Evolutionary conservation across 2,888 invertebrate species (phyloP), one percentile per base, ranked within the genome.

Genomic region (Lithosia quadra): DNA sequence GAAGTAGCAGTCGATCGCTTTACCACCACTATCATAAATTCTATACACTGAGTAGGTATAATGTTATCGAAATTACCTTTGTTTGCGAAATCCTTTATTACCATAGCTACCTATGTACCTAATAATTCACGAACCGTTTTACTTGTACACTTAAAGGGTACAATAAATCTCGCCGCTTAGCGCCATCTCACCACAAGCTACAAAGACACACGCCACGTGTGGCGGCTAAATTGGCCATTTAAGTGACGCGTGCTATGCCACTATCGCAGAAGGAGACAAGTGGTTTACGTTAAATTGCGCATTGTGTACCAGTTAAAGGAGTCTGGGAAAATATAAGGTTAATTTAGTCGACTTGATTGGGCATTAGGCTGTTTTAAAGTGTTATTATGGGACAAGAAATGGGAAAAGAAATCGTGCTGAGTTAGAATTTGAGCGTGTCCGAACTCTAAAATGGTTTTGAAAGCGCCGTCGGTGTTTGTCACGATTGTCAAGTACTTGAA

Each of bases 211-310:
- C 56, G 67, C 73, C 75, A 75, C 75, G 71, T 82, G 83, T 81
- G 83, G 83, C 73, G 59, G 39, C 69, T 74, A 74, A 77, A 84
- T 77, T 71, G 84, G 58, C 79, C 76, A 82, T 83, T n/a, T 83
- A 82, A 61, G 69, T 65, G 76, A 71, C 64, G 58, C 18, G 63
- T 61, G 67, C 69, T 66, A 39, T 73, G 57, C 13, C 62, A 28
- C 53, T 39, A 62, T 72, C 61, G 18, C 71, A 69, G 67, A 62
- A 67, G 69, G 73, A 77, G 72, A 68, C 58, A 64, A 74, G 68
- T 69, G 61, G 74, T 69, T 49, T 65, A 62, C 56, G 39, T 62
- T 71, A 71, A 60, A 73, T 75, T 73, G 69, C 55, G 56, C 60
- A 63, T 68, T 69, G 65, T 69, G 39, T 56, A 53, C 49, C 33